A percentile compares a stretch with the other conserved stretches of the same genome.
Evolutionary conservation across 2,113 vertebrate genomes (phyloP).

Genomic region (Sitta europaea): DNA sequence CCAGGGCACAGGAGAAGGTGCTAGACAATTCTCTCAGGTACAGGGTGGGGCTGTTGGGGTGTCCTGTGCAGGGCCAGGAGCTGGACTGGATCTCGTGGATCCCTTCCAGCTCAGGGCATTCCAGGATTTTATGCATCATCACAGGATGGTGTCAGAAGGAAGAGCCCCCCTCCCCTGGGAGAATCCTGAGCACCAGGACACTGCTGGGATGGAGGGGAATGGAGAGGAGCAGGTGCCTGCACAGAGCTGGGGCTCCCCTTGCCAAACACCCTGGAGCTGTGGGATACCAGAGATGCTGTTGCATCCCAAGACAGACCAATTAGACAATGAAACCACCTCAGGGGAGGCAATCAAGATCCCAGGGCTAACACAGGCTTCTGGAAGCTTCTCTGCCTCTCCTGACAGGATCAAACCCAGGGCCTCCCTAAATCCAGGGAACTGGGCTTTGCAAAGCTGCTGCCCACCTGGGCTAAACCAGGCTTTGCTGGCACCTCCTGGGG

Average conservation of each 20-base stretch:
- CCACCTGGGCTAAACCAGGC: not conserved
- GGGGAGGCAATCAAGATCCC: not conserved
- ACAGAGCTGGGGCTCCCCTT: not conserved
- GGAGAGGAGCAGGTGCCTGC: not conserved
- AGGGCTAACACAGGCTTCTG: not conserved
- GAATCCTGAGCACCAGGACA: not conserved
- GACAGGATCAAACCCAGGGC: not conserved
- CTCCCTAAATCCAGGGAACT: not conserved
- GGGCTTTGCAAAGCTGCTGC: not conserved
- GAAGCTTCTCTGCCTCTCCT: not conserved
- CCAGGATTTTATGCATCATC: not conserved
- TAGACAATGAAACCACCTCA: not conserved
- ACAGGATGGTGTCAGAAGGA: not conserved
- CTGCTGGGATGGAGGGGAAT: not conserved
- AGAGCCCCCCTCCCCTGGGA: rapidly evolving
- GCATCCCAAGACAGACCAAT: not conserved
- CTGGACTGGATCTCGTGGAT: not conserved
- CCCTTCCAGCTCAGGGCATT: not conserved
- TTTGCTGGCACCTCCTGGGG: not conserved
- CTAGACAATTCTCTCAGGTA: not conserved
- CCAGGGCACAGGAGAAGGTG: rapidly evolving
- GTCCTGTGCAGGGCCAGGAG: not conserved
- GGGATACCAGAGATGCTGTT: not conserved
- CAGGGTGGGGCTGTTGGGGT: not conserved
- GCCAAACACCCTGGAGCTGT: not conserved